A percentile compares a stretch with the other conserved stretches of the same genome.
These are phyloP conservation scores for Artibeus lituratus DNA, from an alignment of 2,797 vertebrate genomes.

Conservation along the genomic window DNA sequence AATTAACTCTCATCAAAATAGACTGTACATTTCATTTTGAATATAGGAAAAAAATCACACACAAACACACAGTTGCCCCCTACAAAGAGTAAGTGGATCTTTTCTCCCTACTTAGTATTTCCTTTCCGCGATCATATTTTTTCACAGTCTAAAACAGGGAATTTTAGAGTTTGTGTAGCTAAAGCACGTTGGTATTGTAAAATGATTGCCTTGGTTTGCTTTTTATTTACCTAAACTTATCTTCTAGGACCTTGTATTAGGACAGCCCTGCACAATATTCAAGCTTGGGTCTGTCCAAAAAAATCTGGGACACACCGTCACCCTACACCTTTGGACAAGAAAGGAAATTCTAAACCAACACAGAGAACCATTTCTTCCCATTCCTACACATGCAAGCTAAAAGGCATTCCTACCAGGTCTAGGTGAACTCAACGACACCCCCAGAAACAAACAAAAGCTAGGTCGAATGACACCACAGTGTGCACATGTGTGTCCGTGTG, in stretches of 20 bases:
- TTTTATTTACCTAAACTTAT: background rate
- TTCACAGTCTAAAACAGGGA: background rate
- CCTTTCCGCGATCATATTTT: background rate
- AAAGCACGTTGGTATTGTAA: background rate
- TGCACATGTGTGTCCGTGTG: background rate
- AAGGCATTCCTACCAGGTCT: slow-evolving; percentile 1
- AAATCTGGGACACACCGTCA: slow-evolving; percentile 43
- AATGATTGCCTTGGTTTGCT: background rate
- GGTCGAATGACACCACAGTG: background rate
- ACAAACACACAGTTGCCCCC: background rate
- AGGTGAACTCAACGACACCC: background rate
- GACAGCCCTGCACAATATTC: background rate
- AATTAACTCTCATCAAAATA: background rate
- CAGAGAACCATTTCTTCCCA: slow-evolving; percentile 27
- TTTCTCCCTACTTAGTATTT: background rate
- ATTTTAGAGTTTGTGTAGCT: background rate
- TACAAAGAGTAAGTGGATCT: background rate
- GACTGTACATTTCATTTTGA: background rate
- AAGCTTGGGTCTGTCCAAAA: background rate
- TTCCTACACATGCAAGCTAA: slow-evolving; percentile 1
- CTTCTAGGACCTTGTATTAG: background rate
- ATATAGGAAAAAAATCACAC: slow-evolving; percentile 10
- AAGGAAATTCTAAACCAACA: slow-evolving; percentile 48
- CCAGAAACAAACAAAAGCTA: background rate
- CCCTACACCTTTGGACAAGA: slow-evolving; percentile 37